These are phyloP conservation scores for Porites lobata DNA, from an alignment of 92 coral and sea anemone species.

Conservation along the genomic window DNA sequence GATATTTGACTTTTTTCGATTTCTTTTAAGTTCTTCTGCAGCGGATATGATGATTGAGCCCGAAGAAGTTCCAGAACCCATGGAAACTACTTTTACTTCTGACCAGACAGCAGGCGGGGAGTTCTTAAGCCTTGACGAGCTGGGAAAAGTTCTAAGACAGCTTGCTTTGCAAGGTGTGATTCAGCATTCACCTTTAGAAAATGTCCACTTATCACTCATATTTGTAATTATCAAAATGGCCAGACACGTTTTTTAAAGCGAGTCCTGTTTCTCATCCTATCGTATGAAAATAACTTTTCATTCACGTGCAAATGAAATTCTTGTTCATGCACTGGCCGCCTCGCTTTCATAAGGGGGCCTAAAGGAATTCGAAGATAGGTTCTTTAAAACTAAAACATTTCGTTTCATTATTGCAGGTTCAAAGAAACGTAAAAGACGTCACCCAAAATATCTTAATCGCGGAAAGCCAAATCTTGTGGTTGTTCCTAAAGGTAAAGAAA, in stretches of 20 bases:
- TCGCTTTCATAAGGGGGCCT: neutral
- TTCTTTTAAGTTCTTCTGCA: neutral
- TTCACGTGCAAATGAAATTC: no score
- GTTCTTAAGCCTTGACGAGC: slow-evolving; percentile 81
- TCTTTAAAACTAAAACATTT: no score
- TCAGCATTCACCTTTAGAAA: no score
- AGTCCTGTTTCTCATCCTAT: no score
- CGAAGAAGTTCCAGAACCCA: slow-evolving; percentile 7
- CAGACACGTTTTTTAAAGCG: no score
- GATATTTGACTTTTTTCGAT: no score
- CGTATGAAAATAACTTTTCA: no score
- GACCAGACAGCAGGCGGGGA: slow-evolving; percentile 73
- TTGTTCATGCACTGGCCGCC: neutral
- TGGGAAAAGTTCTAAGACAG: slow-evolving; percentile 61
- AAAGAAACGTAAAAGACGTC: slow-evolving; percentile 27
- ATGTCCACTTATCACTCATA: no score
- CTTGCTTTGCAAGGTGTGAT: slow-evolving; percentile 62
- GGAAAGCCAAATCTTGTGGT: slow-evolving; percentile 85
- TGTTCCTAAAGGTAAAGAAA: slow-evolving; percentile 69
- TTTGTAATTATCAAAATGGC: no score
- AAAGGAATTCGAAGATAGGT: no score
- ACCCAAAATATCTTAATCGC: slow-evolving; percentile 61
- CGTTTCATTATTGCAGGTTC: slow-evolving; percentile 21
- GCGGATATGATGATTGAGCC: neutral
- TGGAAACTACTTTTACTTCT: slow-evolving; percentile 37